Percentiles rank a stretch among this genome's conserved stretches.
phyloP scores from a whole-genome alignment of 2,888 invertebrate species.

The Trichopoda pennipes region DNA sequence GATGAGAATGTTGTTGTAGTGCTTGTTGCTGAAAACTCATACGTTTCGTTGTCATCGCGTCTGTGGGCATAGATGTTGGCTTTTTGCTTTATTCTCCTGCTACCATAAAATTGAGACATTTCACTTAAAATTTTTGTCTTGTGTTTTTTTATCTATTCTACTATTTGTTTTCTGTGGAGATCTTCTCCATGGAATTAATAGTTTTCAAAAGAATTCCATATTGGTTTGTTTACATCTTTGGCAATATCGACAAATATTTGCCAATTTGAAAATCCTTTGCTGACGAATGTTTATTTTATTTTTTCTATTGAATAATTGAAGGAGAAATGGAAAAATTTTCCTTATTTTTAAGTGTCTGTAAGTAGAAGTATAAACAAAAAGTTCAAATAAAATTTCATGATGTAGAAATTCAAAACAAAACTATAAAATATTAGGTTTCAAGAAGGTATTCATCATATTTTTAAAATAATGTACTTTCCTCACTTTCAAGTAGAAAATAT shows the following conservation, averaged over 20 bases:
- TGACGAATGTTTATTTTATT: constrained; percentile 15
- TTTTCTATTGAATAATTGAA: neutral
- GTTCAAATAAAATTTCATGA: no score
- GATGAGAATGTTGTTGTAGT: constrained; percentile 27
- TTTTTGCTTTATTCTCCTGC: constrained; percentile 40
- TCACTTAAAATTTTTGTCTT: constrained; percentile 42
- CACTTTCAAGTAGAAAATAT: no score
- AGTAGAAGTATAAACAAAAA: no score
- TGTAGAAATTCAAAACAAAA: no score
- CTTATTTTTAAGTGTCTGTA: no score
- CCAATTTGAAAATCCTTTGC: constrained; percentile 23
- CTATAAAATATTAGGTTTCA: no score
- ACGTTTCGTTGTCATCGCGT: constrained; percentile 59
- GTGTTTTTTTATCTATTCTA: constrained; percentile 22
- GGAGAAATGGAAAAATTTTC: neutral
- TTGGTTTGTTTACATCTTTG: constrained; percentile 32
- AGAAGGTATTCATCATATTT: no score
- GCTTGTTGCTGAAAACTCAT: constrained; percentile 48
- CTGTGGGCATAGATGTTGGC: constrained; percentile 47
- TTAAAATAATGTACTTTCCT: no score
- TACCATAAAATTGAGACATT: constrained; percentile 65
- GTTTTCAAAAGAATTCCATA: constrained; percentile 23
- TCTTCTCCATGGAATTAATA: constrained; percentile 16
- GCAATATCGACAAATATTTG: constrained; percentile 24
- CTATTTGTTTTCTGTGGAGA: neutral